Evolutionary conservation across 2,797 vertebrate genomes (phyloP).

Genomic region (Platalea minor): DNA sequence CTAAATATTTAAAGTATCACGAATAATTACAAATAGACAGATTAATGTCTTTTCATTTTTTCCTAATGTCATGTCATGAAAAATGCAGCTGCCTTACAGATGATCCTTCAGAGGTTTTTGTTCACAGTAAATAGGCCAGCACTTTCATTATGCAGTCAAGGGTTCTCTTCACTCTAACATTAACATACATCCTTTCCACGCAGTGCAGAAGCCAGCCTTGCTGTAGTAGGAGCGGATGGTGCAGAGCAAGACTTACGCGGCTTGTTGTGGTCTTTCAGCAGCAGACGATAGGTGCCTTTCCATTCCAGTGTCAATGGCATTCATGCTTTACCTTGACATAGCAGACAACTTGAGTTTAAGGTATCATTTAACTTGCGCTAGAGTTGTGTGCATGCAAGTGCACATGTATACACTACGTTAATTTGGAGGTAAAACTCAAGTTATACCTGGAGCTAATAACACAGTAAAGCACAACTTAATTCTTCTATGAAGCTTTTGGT

Average conservation of each 20-base stretch:
- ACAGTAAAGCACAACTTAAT: background rate
- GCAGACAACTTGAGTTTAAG: background rate
- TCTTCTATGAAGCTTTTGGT: background rate
- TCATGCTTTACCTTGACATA: background rate
- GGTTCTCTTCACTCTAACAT: background rate
- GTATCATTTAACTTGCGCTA: background rate
- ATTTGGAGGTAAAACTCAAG: background rate
- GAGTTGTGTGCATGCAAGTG: background rate
- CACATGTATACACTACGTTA: background rate
- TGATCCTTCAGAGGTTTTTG: background rate
- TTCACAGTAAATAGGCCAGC: background rate
- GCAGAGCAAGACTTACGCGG: background rate
- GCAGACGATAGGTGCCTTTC: rapidly evolving
- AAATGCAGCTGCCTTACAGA: background rate
- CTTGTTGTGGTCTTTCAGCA: background rate
- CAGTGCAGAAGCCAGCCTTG: background rate
- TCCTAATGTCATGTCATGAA: background rate
- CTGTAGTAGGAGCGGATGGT: background rate
- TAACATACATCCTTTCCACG: background rate
- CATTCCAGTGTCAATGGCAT: background rate
- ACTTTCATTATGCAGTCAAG: background rate
- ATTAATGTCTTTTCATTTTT: background rate
- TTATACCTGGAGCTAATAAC: background rate
- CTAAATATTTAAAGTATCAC: background rate
- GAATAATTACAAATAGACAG: background rate